A percentile compares a stretch with the other conserved stretches of the same genome.
These are phyloP conservation scores for Zaprionus lineosus DNA, from an alignment of 2,888 invertebrate genomes.

Conservation along the genomic window DNA sequence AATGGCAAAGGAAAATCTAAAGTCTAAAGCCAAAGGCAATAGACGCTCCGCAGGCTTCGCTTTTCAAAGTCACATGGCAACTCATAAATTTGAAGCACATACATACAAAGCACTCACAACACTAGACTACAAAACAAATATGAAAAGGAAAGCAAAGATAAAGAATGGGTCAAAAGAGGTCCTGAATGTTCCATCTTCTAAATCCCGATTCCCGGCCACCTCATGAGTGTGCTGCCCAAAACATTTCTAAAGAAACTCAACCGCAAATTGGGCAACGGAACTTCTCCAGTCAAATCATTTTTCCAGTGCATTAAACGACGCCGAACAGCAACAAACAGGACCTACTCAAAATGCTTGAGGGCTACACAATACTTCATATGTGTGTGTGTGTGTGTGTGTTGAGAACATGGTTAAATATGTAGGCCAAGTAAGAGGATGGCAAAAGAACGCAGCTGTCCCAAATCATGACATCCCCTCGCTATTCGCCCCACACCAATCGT, in stretches of 20 bases:
- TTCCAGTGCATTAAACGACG: slow-evolving; percentile 74
- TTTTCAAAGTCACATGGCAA: slow-evolving; percentile 71
- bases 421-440: slow-evolving; percentile 49
- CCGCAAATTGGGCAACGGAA: slow-evolving; percentile 63
- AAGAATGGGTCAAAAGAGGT: slow-evolving; percentile 26
- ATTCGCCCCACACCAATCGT: no score
- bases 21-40: slow-evolving; percentile 20
- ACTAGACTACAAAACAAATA: slow-evolving; percentile 4
- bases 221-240: slow-evolving; percentile 38
- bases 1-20: slow-evolving; percentile 25
- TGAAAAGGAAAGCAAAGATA: slow-evolving; percentile 9
- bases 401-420: slow-evolving; percentile 52
- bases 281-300: slow-evolving; percentile 69
- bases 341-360: slow-evolving; percentile 19
- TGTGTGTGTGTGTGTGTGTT: background rate
- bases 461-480: slow-evolving; percentile 64
- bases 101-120: slow-evolving; percentile 41
- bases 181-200: no score
- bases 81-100: slow-evolving; percentile 69
- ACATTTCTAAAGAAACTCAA: slow-evolving; percentile 50
- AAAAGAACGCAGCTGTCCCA: slow-evolving; percentile 40
- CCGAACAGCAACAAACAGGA: slow-evolving; percentile 36
- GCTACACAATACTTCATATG: slow-evolving; percentile 11
- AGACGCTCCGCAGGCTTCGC: slow-evolving; percentile 38
- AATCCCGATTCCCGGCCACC: slow-evolving; percentile 1